Conservation (phyloP, 2,888 invertebrate species). For the Acanthoscelides obtectus region DNA sequence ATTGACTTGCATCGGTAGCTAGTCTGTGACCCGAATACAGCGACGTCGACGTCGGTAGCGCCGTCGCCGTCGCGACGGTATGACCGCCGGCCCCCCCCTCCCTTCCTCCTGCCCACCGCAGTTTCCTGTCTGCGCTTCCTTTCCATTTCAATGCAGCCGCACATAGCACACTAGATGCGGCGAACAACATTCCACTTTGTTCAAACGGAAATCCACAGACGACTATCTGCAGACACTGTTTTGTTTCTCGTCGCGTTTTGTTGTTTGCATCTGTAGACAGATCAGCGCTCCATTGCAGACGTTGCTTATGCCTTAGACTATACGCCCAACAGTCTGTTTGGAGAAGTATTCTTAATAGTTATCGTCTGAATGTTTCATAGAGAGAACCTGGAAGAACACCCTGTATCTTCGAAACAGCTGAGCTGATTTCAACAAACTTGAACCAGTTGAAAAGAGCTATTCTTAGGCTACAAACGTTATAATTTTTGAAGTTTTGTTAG, state of each 20-base stretch:
- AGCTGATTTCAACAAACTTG: no score
- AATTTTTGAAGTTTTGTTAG: no score
- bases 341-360: no score
- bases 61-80: slow-evolving; percentile 28
- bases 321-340: no score
- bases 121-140: background rate
- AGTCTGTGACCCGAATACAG: slow-evolving; percentile 31
- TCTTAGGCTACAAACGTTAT: no score
- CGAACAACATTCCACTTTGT: background rate
- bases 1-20: slow-evolving; percentile 1
- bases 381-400: no score
- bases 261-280: no score
- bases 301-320: no score
- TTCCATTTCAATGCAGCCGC: background rate
- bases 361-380: no score
- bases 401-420: no score
- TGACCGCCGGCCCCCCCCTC: slow-evolving; percentile 15
- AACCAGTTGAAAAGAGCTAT: no score
- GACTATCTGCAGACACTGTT: background rate
- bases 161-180: background rate
- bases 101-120: slow-evolving; percentile 4
- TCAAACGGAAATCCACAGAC: background rate
- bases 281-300: no score
- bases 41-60: slow-evolving; percentile 1
- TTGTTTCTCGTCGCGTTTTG: background rate